Conservation (phyloP, 2,888 invertebrate genomes). For the Dascillus cervinus region DNA sequence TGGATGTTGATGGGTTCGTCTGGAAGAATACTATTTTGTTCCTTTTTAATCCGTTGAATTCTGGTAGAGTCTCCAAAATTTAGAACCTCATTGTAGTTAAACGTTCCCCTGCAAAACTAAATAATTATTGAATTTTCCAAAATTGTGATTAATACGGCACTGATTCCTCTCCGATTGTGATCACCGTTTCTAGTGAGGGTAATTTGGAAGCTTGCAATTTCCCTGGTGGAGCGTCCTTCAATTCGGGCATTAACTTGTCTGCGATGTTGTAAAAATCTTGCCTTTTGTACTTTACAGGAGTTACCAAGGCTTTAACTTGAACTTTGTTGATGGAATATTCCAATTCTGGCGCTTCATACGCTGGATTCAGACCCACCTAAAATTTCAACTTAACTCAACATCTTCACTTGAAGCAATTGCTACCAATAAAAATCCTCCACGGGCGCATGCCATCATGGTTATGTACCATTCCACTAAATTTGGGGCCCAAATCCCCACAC, state of each 20-base stretch:
- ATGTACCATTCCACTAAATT: constrained; percentile 73
- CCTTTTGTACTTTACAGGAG: constrained; percentile 53
- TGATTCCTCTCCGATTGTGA: constrained; percentile 48
- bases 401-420: too few species aligned
- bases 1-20: constrained; percentile 68
- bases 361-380: constrained; percentile 71
- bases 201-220: constrained; percentile 42
- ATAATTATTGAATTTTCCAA: constrained; percentile 11
- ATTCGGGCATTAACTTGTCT: constrained; percentile 51
- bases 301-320: constrained; percentile 57
- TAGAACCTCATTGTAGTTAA: constrained; percentile 39
- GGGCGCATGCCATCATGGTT: constrained; percentile 60
- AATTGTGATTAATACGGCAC: constrained; percentile 44
- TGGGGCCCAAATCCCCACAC: constrained; percentile 73
- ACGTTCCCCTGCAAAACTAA: constrained; percentile 41
- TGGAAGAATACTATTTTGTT: constrained; percentile 51
- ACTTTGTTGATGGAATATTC: constrained; percentile 66
- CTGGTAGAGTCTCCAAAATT: constrained; percentile 28
- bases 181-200: constrained; percentile 48
- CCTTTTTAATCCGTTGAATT: constrained; percentile 30
- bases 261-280: constrained; percentile 63
- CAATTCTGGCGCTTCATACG: constrained; percentile 61
- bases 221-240: constrained; percentile 44
- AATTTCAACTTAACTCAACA: too few species aligned
- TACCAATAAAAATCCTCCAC: constrained; percentile 66